These are phyloP conservation scores for Spicauda simplicius DNA, from an alignment of 2,888 invertebrate genomes.

Conservation along the genomic window DNA sequence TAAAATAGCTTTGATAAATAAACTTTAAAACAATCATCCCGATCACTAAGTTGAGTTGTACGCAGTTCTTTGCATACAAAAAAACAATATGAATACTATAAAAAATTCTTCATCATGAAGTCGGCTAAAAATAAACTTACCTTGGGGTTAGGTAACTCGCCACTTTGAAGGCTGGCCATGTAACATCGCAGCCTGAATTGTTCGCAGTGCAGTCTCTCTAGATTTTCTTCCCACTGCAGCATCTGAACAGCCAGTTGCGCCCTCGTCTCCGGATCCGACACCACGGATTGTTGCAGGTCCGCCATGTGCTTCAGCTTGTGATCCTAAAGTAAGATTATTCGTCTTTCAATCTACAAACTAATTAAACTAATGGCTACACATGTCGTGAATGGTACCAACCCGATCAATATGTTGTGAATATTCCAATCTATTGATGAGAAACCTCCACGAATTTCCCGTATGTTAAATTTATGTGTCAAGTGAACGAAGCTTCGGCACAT, in stretches of 20 bases:
- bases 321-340: conserved; percentile 86
- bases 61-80: not conserved
- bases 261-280: conserved; percentile 95
- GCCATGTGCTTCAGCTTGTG: conserved; percentile 99
- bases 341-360: too few relatives aligned
- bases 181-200: conserved; percentile 98
- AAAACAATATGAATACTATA: not conserved
- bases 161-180: conserved; percentile 97
- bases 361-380: not conserved
- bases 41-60: too few relatives aligned
- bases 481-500: conserved; percentile 1
- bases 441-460: not conserved
- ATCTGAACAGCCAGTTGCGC: conserved; percentile 97
- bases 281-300: conserved; percentile 98
- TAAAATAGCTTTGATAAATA: too few relatives aligned
- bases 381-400: not conserved
- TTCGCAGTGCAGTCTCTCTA: conserved; percentile 97
- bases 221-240: conserved; percentile 98
- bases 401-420: not conserved
- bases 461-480: conserved; percentile 6
- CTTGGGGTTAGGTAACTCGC: conserved; percentile 98
- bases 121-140: conserved; percentile 73
- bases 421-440: not conserved
- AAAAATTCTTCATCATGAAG: too few relatives aligned
- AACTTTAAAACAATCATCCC: too few relatives aligned